These are phyloP conservation scores for Amphipoea lucens DNA, from an alignment of 2,888 invertebrate genomes.

Conservation along the genomic window DNA sequence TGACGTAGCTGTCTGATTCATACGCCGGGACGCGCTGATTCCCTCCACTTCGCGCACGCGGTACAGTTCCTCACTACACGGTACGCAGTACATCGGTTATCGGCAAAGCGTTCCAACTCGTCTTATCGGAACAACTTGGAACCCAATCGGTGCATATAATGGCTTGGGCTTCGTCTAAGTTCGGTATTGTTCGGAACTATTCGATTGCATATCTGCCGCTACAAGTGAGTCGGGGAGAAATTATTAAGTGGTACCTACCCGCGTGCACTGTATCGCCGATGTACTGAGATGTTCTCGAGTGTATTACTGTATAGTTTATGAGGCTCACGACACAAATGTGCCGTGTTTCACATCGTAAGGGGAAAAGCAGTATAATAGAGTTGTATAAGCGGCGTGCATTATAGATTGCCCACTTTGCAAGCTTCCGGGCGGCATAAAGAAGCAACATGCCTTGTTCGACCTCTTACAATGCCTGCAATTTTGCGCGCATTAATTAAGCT, in stretches of 20 bases:
- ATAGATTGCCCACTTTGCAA: background rate
- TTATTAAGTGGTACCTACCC: constrained; percentile 37
- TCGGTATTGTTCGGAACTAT: constrained; percentile 54
- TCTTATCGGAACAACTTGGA: constrained; percentile 48
- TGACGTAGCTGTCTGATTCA: background rate
- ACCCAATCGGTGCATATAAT: constrained; percentile 56
- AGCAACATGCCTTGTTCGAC: background rate
- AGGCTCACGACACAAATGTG: background rate
- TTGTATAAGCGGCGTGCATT: background rate
- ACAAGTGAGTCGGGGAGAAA: constrained; percentile 29
- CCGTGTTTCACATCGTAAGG: background rate
- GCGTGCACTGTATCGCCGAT: constrained; percentile 12
- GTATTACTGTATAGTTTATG: constrained; percentile 16
- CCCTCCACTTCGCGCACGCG: background rate
- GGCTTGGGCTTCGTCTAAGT: constrained; percentile 47
- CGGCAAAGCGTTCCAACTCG: constrained; percentile 54
- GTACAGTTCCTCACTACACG: constrained; percentile 10
- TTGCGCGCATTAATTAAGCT: background rate
- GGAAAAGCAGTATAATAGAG: background rate
- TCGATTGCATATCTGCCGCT: constrained; percentile 55
- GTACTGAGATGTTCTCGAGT: constrained; percentile 16
- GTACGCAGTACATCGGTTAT: constrained; percentile 48
- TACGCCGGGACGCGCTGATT: constrained; percentile 3
- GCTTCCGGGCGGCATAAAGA: background rate
- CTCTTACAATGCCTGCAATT: background rate